A percentile compares a stretch with the other conserved stretches of the same genome.
Evolutionary conservation across 2,113 vertebrate species (phyloP).

Genomic region (Cettia cetti): DNA sequence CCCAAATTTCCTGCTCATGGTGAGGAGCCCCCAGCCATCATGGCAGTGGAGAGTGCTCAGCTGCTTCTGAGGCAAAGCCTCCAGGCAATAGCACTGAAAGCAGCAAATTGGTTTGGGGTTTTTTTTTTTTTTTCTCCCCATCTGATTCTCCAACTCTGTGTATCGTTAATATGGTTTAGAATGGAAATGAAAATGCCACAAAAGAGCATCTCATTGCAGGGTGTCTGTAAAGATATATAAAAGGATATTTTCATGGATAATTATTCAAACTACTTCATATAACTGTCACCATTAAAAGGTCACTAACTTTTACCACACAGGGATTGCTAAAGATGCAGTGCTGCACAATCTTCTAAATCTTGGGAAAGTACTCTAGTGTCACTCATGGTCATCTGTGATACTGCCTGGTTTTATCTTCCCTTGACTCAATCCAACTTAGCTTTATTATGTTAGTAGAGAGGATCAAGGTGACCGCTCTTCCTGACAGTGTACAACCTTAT

Average conservation of each 20-base stretch:
- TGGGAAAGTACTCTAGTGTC: not conserved
- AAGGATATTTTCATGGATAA: conserved; percentile 58
- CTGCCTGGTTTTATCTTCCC: not conserved
- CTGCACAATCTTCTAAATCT: not conserved
- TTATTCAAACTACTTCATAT: conserved; percentile 60
- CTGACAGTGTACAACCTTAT: not conserved
- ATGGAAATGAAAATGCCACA: conserved; percentile 64
- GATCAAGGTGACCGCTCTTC: not conserved
- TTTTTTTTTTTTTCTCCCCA: not conserved
- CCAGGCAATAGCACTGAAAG: conserved; percentile 13
- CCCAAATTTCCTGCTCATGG: not conserved
- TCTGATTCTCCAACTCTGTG: conserved; percentile 23
- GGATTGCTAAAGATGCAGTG: not conserved
- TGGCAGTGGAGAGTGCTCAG: not conserved
- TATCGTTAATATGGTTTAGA: conserved; percentile 62
- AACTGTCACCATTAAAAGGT: conserved; percentile 69
- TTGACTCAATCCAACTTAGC: not conserved
- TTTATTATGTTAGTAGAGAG: not conserved
- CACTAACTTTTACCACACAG: conserved; percentile 45
- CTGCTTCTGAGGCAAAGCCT: not conserved
- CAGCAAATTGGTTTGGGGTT: not conserved
- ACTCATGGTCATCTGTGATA: not conserved
- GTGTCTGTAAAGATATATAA: conserved; percentile 64
- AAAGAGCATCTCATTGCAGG: conserved; percentile 62
- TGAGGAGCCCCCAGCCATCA: not conserved